These are phyloP conservation scores for Polypterus bichir DNA, from an alignment of 2,113 vertebrate genomes.

Conservation along the genomic window DNA sequence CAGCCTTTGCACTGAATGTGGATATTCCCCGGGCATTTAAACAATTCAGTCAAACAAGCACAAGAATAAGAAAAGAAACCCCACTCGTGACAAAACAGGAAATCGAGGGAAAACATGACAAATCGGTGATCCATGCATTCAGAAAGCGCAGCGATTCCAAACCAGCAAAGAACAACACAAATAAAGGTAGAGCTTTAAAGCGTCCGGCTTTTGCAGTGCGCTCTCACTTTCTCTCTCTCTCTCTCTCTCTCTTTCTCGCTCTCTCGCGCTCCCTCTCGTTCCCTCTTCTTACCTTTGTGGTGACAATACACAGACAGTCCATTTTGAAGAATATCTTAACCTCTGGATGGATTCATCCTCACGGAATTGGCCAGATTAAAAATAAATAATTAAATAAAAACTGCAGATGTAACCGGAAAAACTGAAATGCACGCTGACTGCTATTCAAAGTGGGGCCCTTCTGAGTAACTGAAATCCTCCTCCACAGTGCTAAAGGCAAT, in stretches of 20 bases:
- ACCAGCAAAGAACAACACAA: conserved; percentile 3
- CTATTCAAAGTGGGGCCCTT: conserved; percentile 53
- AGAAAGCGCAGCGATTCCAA: background rate
- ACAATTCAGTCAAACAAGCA: too few species aligned
- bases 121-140: too few species aligned
- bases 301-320: conserved; percentile 97
- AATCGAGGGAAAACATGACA: too few species aligned
- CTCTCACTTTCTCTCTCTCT: conserved; percentile 1
- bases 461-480: conserved; percentile 56
- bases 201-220: conserved; percentile 11
- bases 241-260: conserved; percentile 4
- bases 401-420: conserved; percentile 35
- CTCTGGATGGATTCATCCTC: conserved; percentile 58
- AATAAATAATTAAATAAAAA: conserved; percentile 23
- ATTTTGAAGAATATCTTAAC: conserved; percentile 60
- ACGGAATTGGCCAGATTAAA: conserved; percentile 53
- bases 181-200: conserved; percentile 4
- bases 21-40: too few species aligned
- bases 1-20: too few species aligned
- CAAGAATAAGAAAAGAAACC: too few species aligned
- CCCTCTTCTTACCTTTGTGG: conserved; percentile 80
- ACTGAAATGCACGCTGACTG: conserved; percentile 50
- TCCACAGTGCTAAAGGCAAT: conserved; percentile 60
- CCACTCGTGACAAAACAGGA: too few species aligned
- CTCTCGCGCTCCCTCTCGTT: conserved; percentile 4